A percentile compares a stretch with the other conserved stretches of the same genome.
Evolutionary conservation across 2,888 invertebrate species (phyloP).

Genomic region (Meloe dianella): DNA sequence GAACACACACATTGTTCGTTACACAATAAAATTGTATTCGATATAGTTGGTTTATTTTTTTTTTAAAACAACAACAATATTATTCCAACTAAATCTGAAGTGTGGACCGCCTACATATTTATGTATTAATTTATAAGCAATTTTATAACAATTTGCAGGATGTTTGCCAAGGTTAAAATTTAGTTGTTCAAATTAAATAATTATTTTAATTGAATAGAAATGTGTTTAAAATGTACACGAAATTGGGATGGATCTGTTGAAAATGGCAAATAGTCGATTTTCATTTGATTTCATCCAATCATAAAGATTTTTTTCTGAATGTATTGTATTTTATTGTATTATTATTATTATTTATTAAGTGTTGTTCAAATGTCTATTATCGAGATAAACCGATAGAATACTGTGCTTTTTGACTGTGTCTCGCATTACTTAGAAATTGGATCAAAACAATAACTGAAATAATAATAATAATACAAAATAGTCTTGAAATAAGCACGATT

Average conservation of each 20-base stretch:
- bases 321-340: conserved; percentile 24
- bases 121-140: neutral
- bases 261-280: neutral
- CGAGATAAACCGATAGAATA: conserved; percentile 20
- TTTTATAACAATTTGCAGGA: neutral
- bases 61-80: no score
- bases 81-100: neutral
- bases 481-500: neutral
- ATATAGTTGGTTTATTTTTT: no score
- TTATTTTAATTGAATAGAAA: neutral
- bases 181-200: neutral
- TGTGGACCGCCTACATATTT: neutral
- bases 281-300: neutral
- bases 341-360: conserved; percentile 22
- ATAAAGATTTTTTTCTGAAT: conserved; percentile 10
- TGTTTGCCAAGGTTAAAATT: neutral
- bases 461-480: neutral
- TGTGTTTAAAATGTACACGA: neutral
- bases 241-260: no score
- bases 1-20: no score
- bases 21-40: no score
- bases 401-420: neutral
- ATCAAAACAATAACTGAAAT: neutral
- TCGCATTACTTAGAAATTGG: neutral
- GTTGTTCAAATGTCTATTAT: conserved; percentile 6